Base-by-base conservation (phyloP, 2,113 vertebrate genomes). In the Phylloscopus trochilus region DNA sequence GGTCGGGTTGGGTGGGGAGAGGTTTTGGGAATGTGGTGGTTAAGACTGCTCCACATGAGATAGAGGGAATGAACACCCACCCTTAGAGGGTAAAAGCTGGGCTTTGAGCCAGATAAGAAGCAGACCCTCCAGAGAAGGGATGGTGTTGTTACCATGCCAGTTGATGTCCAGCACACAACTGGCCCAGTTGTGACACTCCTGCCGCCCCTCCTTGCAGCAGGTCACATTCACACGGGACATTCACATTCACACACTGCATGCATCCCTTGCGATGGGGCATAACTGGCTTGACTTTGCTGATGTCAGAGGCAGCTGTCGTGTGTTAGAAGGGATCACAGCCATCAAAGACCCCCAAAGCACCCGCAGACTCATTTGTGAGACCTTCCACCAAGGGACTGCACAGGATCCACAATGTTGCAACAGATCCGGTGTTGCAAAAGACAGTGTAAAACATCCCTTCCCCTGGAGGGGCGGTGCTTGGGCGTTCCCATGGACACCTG, bases 161-260 rank as follows among this genome's bases (percentile, higher is more conserved):
- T 8, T 41, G 28, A 39, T 1, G 3, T 39, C 19, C 3, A 4
- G 12, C 30, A 43, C 13, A 23, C 53, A 51, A 10, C 6, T 41
- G 37, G 35, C 15, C 35, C 55, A 23, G 30, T 2, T 51, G 44
- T n/a, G 20, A 30, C 26, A 24, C 19, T 60, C 12, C 66, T 1
- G 2, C 55, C 0, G 1, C 24, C 15, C 19, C 24, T 60, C 19
- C 46, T 70, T 0, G 0, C 13, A 20, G 30, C 6, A 30, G 66
- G 31, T 35, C 44, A 30, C 66, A 52, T 43, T 46, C 46, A 5
- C 31, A 16, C 2, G 2, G 64, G 22, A 58, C 18, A 39, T 27
- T 26, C 21, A 9, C 49, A 15, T 20, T 31, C n/a, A 33, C 41
- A 33, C 6, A 4, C 35, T 5, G 18, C 18, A 41, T 49, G 18